Conservation (phyloP, 2,888 invertebrate species). For the Megamerina dolium region DNA sequence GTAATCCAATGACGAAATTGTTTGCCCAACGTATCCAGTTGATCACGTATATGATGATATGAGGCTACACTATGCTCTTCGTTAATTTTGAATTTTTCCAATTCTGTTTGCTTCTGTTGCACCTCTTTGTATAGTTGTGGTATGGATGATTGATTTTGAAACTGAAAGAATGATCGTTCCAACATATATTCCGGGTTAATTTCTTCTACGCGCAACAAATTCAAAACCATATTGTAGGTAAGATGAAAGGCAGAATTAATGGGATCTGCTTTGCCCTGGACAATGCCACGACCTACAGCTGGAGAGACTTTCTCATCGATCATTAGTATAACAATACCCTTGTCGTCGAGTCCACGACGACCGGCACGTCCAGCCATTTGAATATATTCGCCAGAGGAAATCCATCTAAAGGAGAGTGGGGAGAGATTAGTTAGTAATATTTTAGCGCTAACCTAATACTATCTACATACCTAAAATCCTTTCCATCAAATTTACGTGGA, state of each 20-base stretch:
- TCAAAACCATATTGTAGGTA: conserved; percentile 98
- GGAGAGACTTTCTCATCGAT: conserved; percentile 93
- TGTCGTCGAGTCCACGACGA: conserved; percentile 92
- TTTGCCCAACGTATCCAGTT: conserved; percentile 66
- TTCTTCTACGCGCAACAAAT: conserved; percentile 94
- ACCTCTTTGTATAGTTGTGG: conserved; percentile 78
- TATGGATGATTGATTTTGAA: conserved; percentile 94
- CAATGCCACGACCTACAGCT: conserved; percentile 65
- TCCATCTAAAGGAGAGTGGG: conserved; percentile 58
- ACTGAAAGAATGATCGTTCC: conserved; percentile 96
- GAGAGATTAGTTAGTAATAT: background rate
- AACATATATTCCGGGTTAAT: conserved; percentile 99
- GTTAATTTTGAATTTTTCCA: conserved; percentile 59
- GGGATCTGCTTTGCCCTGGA: conserved; percentile 90
- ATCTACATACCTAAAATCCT: conserved; percentile 58
- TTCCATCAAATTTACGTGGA: conserved; percentile 95
- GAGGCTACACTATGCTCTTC: conserved; percentile 71
- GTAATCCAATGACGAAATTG: conserved; percentile 77
- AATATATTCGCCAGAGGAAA: conserved; percentile 97
- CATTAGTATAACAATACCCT: conserved; percentile 96
- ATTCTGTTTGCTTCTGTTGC: conserved; percentile 58
- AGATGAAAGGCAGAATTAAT: conserved; percentile 98
- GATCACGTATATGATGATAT: conserved; percentile 79
- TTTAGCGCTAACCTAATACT: background rate
- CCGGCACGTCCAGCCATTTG: conserved; percentile 99